These are phyloP conservation scores for Mastomys natalensis DNA, from an alignment of 2,113 vertebrate genomes.

Conservation along the genomic window DNA sequence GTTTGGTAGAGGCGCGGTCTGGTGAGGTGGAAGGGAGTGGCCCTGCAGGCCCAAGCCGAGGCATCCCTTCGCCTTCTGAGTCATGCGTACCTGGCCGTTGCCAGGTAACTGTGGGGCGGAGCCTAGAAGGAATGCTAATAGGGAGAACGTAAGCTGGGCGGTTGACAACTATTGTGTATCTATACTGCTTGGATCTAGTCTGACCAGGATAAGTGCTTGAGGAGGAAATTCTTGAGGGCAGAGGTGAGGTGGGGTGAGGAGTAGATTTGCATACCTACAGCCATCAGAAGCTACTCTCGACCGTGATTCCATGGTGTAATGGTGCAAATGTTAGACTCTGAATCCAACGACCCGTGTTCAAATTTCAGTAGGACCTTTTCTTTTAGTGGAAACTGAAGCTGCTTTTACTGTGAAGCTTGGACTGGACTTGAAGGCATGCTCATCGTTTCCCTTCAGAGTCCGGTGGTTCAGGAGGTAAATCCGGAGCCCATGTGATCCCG, in stretches of 20 bases:
- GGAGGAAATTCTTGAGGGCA: not conserved
- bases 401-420: not conserved
- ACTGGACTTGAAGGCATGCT: too few species aligned
- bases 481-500: not conserved
- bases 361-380: not conserved
- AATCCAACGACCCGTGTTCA: not conserved
- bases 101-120: too few species aligned
- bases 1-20: too few species aligned
- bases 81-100: too few species aligned
- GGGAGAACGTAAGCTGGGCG: rapidly evolving
- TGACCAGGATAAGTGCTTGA: too few species aligned
- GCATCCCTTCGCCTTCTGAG: too few species aligned
- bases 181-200: not conserved
- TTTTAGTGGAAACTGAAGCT: not conserved
- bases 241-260: too few species aligned
- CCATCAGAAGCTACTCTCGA: rapidly evolving
- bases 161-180: too few species aligned
- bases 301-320: not conserved
- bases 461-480: not conserved
- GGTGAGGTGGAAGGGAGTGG: too few species aligned
- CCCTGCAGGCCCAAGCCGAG: too few species aligned
- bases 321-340: not conserved
- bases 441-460: not conserved
- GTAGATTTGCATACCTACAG: rapidly evolving
- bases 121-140: too few species aligned